These are phyloP conservation scores for Ceratosolen fusciceps DNA, from an alignment of 1,140 invertebrate species.

Conservation along the genomic window DNA sequence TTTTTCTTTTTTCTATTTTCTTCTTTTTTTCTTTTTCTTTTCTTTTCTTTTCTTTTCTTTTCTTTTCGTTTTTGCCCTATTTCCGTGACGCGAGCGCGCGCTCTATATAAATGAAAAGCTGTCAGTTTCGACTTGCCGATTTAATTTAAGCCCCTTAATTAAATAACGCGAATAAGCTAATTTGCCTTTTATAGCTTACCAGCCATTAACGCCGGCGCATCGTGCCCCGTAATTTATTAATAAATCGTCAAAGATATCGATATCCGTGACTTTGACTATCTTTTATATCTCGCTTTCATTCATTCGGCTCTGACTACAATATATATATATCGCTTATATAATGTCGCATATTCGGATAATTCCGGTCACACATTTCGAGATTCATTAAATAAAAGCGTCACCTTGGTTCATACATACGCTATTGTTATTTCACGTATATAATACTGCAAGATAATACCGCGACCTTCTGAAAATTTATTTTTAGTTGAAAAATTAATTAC, in stretches of 20 bases:
- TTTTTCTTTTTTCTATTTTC: too few relatives aligned
- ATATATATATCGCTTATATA: not conserved
- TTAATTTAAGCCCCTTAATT: not conserved
- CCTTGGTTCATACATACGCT: not conserved
- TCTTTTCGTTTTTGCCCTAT: not conserved
- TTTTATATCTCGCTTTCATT: not conserved
- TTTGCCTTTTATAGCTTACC: not conserved
- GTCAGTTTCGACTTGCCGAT: not conserved
- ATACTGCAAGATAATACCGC: not conserved
- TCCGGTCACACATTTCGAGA: not conserved
- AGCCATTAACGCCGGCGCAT: not conserved
- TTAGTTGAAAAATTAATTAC: slow-evolving; percentile 1
- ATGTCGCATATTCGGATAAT: not conserved
- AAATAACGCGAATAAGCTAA: not conserved
- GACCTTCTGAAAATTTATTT: not conserved
- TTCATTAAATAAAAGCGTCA: not conserved
- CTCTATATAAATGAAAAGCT: not conserved
- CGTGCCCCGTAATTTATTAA: not conserved
- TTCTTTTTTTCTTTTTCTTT: too few relatives aligned
- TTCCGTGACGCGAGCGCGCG: not conserved
- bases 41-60: too few relatives aligned
- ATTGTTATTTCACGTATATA: not conserved
- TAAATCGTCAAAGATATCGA: slow-evolving; percentile 3
- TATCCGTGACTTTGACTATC: not conserved
- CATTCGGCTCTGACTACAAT: too few relatives aligned